Base-by-base conservation (phyloP, 2,113 vertebrate species). In the Myiozetetes cayanensis region DNA sequence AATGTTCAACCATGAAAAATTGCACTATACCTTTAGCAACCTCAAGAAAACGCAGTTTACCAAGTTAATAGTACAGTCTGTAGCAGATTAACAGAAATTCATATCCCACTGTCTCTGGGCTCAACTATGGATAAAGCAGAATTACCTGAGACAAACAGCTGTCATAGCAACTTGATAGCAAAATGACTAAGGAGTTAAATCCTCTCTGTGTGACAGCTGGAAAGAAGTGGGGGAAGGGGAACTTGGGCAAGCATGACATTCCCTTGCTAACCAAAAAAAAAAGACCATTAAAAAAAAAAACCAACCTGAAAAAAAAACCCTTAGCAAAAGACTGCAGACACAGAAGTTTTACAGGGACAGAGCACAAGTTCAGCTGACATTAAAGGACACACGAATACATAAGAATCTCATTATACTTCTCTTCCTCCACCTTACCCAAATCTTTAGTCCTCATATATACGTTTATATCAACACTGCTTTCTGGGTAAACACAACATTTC, bases 131-230 rank as follows among this genome's bases (percentile, higher is more conserved):
- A 82, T 94, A 61, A 95, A 91, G 66, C 2, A 70, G 58, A 95
- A 86, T 65, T 76, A 74, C 61, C 75, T 12, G 33, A 71, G 59
- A 82, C 49, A 80, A 83, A 73, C 81, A 96, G 84, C 65, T 94
- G 86, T 49, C 71, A 53, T 6, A 58, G 37, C 52, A 75, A 88
- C 61, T 62, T 44, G 77, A 80, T 2, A 76, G 71, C 44, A 76
- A 66, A 91, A 80, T 61, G 55, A 53, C 82, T 84, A 90, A 89
- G 49, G 80, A 47, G 93, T 95, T 93, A 83, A 85, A 43, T 58
- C 43, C 49, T 89, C n/a, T 80, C 46, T 53, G 31, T 62, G 62
- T 50, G 73, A 96, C 91, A 95, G 72, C 71, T 93, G 85, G 46
- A 67, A 85, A 61, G 41, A 61, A 86, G 55, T 15, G 9, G 43